These are phyloP conservation scores for Saguinus midas DNA, from an alignment of 2,113 vertebrate species.

Conservation along the genomic window DNA sequence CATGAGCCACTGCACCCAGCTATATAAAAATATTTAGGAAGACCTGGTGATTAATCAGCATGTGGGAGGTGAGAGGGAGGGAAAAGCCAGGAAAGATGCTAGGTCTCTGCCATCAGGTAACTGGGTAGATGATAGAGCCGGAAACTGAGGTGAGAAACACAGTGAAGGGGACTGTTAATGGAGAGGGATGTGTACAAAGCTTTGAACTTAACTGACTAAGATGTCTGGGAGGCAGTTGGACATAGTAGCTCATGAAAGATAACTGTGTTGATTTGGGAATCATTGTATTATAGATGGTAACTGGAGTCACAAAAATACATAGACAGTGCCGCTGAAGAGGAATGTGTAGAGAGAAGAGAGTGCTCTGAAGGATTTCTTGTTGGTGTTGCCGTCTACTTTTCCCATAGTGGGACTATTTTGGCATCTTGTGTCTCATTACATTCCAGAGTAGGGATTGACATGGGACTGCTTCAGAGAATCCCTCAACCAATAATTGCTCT, in stretches of 20 bases:
- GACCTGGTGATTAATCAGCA: slow-evolving; percentile 7
- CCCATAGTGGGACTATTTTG: neutral
- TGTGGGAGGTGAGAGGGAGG: neutral
- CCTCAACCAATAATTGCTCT: neutral
- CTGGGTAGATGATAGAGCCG: neutral
- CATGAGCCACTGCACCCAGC: no score
- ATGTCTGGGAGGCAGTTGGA: neutral
- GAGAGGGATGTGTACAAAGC: neutral
- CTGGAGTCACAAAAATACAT: neutral
- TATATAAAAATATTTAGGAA: neutral
- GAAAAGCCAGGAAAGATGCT: neutral
- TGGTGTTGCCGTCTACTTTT: neutral
- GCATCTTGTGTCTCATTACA: neutral
- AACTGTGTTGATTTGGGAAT: neutral
- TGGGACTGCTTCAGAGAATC: neutral
- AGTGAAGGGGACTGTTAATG: neutral
- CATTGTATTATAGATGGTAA: neutral
- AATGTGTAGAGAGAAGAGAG: neutral
- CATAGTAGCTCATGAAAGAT: neutral
- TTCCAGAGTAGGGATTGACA: neutral
- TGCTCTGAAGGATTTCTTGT: neutral
- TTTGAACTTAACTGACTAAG: neutral
- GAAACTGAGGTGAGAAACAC: neutral
- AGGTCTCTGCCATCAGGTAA: neutral
- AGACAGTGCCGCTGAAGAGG: neutral